Base-by-base conservation (phyloP, 2,113 vertebrate species). In the Amia ocellicauda region DNA sequence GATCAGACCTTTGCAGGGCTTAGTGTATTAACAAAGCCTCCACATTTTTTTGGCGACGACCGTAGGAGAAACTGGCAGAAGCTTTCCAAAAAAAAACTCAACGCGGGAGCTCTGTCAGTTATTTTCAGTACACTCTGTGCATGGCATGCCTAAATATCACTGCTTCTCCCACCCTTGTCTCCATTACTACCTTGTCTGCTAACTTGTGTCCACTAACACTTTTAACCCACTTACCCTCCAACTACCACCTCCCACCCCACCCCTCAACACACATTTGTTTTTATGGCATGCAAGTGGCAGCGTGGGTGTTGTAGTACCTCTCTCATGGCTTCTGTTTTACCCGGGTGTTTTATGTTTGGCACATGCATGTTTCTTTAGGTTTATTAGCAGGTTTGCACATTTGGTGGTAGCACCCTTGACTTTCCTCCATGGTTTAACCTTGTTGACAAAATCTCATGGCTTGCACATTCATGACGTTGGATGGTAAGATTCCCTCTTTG, bases 121-220 rank as follows among this genome's bases (percentile, higher is more conserved):
- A 83, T 88, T 89, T 90, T 88, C 83, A 82, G 71, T 86, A 71
- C 76, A 84, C 76, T 83, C 77, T 89, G 88, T 90, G 92, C 94
- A 96, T 96, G 93, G 93, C 95, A 94, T 96, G 93, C 86, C 88
- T 86, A 88, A 88, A 77, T 82, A 74, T 88, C 76, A 89, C 91
- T 72, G 73, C 69, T 65, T 58, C 2, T 60, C 69, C 22, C 76
- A 63, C 67, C 69, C 54, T 78, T 70, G 69, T 78, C 84, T 63
- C 50, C 74, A 70, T 80, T 53, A 80, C 82, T 71, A 82, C 74
- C 72, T 70, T 68, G 73, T 82, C 87, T 85, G 82, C 84, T 80
- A 81, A 75, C 69, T 70, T 74, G 17, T 43, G 64, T 43, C 19
- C 72, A 74, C 36, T 72, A 56, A 69, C 51, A 68, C 70, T n/a